These are phyloP conservation scores for Rutpela maculata DNA, from an alignment of 2,888 invertebrate species.

Conservation along the genomic window DNA sequence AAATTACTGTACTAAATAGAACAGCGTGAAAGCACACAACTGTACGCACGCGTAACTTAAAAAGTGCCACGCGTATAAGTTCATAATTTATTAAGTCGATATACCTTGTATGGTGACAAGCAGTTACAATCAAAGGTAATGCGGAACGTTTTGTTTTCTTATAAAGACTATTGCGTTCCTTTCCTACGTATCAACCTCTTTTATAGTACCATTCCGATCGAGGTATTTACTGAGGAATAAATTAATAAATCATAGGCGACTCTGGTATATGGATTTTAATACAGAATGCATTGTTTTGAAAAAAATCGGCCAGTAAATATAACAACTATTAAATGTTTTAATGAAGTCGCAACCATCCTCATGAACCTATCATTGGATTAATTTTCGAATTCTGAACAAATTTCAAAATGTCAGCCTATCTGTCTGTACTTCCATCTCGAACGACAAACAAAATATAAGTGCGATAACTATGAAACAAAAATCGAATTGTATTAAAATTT, in stretches of 20 bases:
- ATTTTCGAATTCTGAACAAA: too few species aligned
- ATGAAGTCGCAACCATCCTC: too few species aligned
- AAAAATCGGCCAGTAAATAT: too few species aligned
- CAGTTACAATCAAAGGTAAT: conserved; percentile 63
- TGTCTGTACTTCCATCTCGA: too few species aligned
- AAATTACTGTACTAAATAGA: not conserved
- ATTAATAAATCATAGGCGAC: conserved; percentile 24
- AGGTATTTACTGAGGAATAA: conserved; percentile 20
- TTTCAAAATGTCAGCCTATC: too few species aligned
- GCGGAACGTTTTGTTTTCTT: conserved; percentile 57
- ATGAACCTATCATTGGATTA: too few species aligned
- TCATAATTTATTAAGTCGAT: conserved; percentile 66
- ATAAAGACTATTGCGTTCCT: conserved; percentile 50
- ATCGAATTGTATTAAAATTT: too few species aligned
- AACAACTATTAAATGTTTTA: too few species aligned
- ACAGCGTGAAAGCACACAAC: conserved; percentile 41
- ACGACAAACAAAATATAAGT: too few species aligned
- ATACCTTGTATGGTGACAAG: conserved; percentile 63
- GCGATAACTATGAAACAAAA: too few species aligned
- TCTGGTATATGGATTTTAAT: not conserved
- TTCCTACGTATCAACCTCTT: conserved; percentile 24
- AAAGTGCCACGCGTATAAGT: conserved; percentile 64
- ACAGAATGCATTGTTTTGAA: too few species aligned
- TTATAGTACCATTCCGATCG: conserved; percentile 19
- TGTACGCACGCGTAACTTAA: conserved; percentile 61